A percentile compares a stretch with the other conserved stretches of the same genome.
phyloP scores from a whole-genome alignment of 2,113 vertebrate species.

The Gymnorhina tibicen region DNA sequence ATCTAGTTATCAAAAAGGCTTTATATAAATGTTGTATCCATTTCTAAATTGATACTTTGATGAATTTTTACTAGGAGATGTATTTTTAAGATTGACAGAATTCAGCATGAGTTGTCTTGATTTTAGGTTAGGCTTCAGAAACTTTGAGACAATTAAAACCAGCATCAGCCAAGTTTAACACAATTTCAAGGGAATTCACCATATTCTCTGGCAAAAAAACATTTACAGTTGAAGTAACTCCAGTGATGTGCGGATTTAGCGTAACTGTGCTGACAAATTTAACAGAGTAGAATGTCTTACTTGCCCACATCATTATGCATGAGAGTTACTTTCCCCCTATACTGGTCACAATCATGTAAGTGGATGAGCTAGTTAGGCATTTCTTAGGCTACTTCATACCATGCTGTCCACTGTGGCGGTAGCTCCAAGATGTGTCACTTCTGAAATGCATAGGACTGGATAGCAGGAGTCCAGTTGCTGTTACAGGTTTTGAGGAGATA shows the following conservation, averaged over 20 bases:
- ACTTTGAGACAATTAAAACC: background rate
- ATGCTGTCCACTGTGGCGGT: background rate
- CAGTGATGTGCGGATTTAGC: background rate
- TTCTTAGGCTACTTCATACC: background rate
- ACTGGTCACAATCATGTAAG: background rate
- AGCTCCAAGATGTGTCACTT: background rate
- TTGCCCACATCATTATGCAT: background rate
- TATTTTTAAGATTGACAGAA: background rate
- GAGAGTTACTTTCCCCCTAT: background rate
- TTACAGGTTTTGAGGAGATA: background rate
- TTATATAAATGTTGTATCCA: background rate
- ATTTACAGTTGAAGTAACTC: background rate
- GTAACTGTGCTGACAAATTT: background rate
- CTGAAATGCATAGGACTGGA: background rate
- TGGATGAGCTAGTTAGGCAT: background rate
- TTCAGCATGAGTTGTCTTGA: background rate
- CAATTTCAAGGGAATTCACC: background rate
- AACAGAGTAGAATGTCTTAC: background rate
- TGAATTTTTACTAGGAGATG: background rate
- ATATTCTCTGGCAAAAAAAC: background rate
- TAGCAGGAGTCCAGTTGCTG: fast-evolving
- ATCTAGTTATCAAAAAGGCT: background rate
- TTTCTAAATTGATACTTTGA: background rate
- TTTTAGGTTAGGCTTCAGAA: background rate
- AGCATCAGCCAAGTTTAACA: background rate